Conservation (phyloP, 2,113 vertebrate genomes). For the Albula goreensis region DNA sequence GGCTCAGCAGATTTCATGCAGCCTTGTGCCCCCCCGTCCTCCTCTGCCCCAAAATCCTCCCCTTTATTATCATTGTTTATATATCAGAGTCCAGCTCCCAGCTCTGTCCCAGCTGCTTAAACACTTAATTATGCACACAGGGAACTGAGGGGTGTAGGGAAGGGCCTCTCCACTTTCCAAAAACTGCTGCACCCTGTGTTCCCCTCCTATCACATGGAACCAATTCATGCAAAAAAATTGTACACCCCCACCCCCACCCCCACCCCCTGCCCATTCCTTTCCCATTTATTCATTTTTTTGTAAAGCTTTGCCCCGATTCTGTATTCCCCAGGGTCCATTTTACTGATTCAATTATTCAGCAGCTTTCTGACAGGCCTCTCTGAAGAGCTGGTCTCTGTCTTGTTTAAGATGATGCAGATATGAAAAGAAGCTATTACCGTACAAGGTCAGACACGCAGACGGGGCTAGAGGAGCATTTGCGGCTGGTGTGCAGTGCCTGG, state of each 20-base stretch:
- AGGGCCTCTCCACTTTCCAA: not conserved
- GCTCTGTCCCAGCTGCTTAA: not conserved
- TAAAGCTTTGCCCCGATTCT: not conserved
- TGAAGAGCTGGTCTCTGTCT: not conserved
- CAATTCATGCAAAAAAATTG: not conserved
- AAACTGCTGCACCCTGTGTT: not conserved
- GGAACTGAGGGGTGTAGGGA: no score
- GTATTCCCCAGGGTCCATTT: not conserved
- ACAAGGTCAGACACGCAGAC: not conserved
- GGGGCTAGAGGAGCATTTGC: not conserved
- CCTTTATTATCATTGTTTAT: no score
- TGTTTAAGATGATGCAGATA: not conserved
- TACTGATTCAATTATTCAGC: constrained; percentile 4
- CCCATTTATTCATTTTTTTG: not conserved
- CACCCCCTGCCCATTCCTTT: not conserved
- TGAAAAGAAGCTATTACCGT: not conserved
- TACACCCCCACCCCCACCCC: not conserved
- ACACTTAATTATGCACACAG: constrained; percentile 9
- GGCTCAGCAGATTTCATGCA: no score
- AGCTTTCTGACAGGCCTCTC: not conserved
- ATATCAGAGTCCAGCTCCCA: not conserved
- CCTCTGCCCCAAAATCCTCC: no score
- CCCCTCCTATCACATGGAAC: not conserved
- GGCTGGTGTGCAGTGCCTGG: not conserved
- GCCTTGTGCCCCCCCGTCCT: not conserved